Evolutionary conservation across 1,140 invertebrate species (phyloP).

Genomic region (Achatina immaculata): DNA sequence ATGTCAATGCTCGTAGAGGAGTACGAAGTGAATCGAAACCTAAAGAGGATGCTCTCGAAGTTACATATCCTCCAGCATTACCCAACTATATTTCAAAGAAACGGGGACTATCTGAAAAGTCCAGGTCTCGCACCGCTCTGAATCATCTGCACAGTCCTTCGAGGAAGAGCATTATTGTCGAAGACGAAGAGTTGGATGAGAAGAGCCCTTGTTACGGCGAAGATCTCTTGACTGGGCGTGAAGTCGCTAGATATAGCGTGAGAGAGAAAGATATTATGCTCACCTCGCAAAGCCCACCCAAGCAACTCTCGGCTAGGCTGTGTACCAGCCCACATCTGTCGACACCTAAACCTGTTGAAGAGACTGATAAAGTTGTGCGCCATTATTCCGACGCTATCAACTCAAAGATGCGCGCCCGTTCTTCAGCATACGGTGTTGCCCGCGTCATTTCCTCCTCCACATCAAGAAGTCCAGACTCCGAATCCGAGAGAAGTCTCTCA

Average conservation of each 20-base stretch:
- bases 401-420: neutral
- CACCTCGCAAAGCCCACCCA: neutral
- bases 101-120: neutral
- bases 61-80: neutral
- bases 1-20: neutral
- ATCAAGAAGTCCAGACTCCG: neutral
- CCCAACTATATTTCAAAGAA: neutral
- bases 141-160: no score
- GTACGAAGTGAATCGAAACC: neutral
- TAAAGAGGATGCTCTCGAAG: neutral
- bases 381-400: conserved; percentile 7
- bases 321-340: neutral
- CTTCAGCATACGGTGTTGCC: neutral
- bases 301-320: neutral
- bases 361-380: neutral
- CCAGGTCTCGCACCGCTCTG: neutral
- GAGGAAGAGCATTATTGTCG: neutral
- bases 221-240: neutral
- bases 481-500: neutral
- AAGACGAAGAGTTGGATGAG: neutral
- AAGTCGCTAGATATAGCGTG: neutral
- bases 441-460: neutral
- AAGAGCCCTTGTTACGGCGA: neutral
- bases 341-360: neutral
- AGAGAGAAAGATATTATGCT: neutral